Percentiles rank a stretch among this genome's conserved stretches.
Conservation (phyloP, 1,140 invertebrate genomes). For the Meloidogyne floridensis region DNA sequence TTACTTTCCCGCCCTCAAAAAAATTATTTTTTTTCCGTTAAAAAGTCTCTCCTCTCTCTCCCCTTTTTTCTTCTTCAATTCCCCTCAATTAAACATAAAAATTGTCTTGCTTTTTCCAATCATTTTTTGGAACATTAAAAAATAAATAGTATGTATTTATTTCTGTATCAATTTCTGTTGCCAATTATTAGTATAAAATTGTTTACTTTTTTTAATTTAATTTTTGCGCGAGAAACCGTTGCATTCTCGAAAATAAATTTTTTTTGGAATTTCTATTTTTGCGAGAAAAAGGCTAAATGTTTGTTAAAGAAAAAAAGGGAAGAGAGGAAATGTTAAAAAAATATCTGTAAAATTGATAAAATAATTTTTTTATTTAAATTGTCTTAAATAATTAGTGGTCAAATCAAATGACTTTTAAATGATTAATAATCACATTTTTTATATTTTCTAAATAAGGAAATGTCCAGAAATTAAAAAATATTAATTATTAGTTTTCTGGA, state of each 20-base stretch:
- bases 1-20: background rate
- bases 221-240: conserved; percentile 6
- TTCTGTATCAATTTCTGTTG: background rate
- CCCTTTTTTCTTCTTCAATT: background rate
- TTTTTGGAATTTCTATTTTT: background rate
- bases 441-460: too few relatives aligned
- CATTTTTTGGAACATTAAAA: conserved; percentile 6
- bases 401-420: background rate
- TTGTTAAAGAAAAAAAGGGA: background rate
- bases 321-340: background rate
- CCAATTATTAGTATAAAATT: background rate
- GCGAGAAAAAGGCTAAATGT: background rate
- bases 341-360: too few relatives aligned
- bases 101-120: background rate
- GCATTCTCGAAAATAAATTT: conserved; percentile 5
- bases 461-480: too few relatives aligned
- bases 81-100: conserved; percentile 6
- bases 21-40: background rate
- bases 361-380: too few relatives aligned
- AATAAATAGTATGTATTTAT: background rate
- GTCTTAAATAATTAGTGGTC: background rate
- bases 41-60: background rate
- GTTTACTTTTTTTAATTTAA: background rate
- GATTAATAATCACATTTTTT: too few relatives aligned
- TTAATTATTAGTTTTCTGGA: too few relatives aligned